Base-by-base conservation (phyloP, 1,140 invertebrate genomes). In the Anoplophora glabripennis region DNA sequence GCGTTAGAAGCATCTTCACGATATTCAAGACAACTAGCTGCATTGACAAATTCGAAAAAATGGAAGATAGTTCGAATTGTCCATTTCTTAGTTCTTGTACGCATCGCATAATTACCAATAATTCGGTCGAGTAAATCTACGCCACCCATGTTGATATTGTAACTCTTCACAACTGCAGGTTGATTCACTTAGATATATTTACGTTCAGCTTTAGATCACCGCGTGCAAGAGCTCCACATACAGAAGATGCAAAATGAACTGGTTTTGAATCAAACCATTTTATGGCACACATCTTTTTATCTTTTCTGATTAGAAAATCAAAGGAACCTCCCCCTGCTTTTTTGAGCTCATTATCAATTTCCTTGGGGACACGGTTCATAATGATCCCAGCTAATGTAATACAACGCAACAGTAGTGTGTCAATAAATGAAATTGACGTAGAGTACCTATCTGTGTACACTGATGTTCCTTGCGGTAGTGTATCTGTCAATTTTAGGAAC, bases 401-500 rank as follows among this genome's bases (percentile, higher is more conserved):
- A 28, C 5, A 28, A 28, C 5, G 21, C 5, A 28, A 28, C 21
- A 28, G 5, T 28, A 28, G 21, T 28, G 21, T 28, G 21, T 28
- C 21, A 28, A 28, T 5, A 28, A 28, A 56, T 10, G n/a, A n/a
- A n/a, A n/a, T n/a, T n/a, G n/a, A n/a, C n/a, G n/a, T n/a, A n/a
- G n/a, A n/a, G n/a, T n/a, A n/a, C n/a, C n/a, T n/a, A n/a, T n/a
- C n/a, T n/a, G n/a, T n/a, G n/a, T n/a, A n/a, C n/a, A 56, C 14
- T n/a, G 34, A 47, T 15, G n/a, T 15, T 36, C 37, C 63, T 47
- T 15, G 47, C 37, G 7, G 54, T 15, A 65, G 51, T 8, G 54
- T 53, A 42, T 65, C 59, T 4, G 55, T 34, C 5, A 63, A 46
- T 58, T 65, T 62, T 28, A 57, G 28, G 9, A 62, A 46, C 14